phyloP scores from a whole-genome alignment of 2,888 invertebrate species.

The Agrochola litura region DNA sequence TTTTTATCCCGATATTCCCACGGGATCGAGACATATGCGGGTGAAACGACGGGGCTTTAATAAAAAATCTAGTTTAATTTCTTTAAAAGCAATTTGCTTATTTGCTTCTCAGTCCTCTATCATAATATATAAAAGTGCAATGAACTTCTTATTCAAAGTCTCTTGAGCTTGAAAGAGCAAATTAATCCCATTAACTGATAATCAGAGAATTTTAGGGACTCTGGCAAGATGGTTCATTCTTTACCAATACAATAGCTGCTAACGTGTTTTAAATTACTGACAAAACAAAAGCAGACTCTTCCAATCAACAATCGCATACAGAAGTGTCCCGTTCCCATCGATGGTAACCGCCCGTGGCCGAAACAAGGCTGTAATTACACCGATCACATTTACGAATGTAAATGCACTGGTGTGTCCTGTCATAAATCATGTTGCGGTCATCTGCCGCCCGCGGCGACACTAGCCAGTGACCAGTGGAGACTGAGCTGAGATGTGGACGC shows the following conservation, averaged over 20 bases:
- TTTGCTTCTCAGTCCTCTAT: too few relatives aligned
- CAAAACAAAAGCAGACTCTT: slow-evolving; percentile 6
- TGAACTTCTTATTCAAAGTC: background rate
- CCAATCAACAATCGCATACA: slow-evolving; percentile 72
- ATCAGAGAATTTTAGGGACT: background rate
- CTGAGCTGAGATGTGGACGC: slow-evolving; percentile 46
- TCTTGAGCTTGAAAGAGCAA: background rate
- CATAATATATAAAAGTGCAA: background rate
- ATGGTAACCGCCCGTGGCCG: slow-evolving; percentile 79
- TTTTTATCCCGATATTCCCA: too few relatives aligned
- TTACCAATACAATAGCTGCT: background rate
- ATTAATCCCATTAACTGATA: background rate
- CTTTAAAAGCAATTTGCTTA: too few relatives aligned
- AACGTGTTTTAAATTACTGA: slow-evolving; percentile 1
- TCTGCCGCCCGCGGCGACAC: slow-evolving; percentile 82
- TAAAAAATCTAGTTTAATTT: too few relatives aligned
- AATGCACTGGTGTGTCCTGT: slow-evolving; percentile 81
- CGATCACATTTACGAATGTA: slow-evolving; percentile 88
- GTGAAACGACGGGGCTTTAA: too few relatives aligned
- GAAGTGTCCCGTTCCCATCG: slow-evolving; percentile 73
- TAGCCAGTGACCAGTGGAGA: slow-evolving; percentile 53
- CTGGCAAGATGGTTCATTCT: background rate
- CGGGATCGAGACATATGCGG: too few relatives aligned
- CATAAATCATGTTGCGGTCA: slow-evolving; percentile 89
- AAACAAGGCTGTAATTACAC: slow-evolving; percentile 87